These are phyloP conservation scores for Cyprinodon diabolis DNA, from an alignment of 2,797 vertebrate genomes.

Conservation along the genomic window DNA sequence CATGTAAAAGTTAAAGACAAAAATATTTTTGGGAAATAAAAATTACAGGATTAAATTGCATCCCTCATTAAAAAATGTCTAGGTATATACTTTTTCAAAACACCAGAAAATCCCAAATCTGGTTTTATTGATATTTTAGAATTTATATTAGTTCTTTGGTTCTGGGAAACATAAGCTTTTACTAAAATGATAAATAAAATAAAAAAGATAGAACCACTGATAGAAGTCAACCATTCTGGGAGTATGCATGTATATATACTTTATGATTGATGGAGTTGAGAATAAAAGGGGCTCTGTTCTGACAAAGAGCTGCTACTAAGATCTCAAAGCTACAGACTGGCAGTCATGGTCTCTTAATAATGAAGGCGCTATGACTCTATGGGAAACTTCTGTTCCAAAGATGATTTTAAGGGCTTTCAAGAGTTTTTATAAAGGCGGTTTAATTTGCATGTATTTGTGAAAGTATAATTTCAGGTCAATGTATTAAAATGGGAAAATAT, in stretches of 20 bases:
- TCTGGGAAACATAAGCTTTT: no score
- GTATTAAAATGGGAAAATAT: not conserved
- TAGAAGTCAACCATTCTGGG: no score
- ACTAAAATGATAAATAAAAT: no score
- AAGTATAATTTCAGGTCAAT: not conserved
- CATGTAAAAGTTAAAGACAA: not conserved
- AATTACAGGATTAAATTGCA: no score
- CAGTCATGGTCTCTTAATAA: constrained; percentile 41
- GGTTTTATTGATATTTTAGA: no score
- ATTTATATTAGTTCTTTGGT: no score
- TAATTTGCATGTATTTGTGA: not conserved
- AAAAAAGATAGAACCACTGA: no score
- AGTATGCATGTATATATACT: not conserved
- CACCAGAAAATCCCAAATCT: no score
- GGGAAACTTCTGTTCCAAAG: constrained; percentile 11
- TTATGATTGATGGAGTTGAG: constrained; percentile 17
- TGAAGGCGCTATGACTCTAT: constrained; percentile 40
- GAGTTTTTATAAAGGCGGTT: not conserved
- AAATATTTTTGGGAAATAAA: no score
- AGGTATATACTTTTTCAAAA: no score
- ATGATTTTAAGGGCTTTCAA: constrained; percentile 7
- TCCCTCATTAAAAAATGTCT: no score
- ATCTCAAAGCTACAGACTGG: constrained; percentile 56
- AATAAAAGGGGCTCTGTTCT: constrained; percentile 29
- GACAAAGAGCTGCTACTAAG: constrained; percentile 56